Percentiles rank a stretch among this genome's conserved stretches.
Conservation (phyloP, 1,140 invertebrate genomes). For the Euura lappo region DNA sequence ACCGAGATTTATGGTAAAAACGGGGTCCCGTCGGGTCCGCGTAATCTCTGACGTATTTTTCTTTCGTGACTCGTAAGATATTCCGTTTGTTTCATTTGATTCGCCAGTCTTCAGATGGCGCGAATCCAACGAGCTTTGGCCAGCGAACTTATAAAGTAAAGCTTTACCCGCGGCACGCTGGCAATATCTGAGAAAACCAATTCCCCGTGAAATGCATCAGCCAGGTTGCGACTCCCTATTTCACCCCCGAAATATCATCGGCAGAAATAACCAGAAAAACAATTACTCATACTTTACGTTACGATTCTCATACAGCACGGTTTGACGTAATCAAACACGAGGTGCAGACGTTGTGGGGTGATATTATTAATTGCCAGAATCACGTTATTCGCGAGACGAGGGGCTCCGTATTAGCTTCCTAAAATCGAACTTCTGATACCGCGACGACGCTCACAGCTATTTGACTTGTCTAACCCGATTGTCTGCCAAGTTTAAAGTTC, state of each 20-base stretch:
- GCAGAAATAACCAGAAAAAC: background rate
- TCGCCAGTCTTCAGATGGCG: slow-evolving; percentile 37
- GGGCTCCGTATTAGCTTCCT: too few relatives aligned
- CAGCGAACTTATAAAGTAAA: slow-evolving; percentile 37
- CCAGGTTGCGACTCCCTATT: background rate
- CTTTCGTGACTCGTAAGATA: slow-evolving; percentile 33
- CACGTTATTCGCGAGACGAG: too few relatives aligned
- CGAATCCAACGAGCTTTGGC: slow-evolving; percentile 49
- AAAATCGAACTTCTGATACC: too few relatives aligned
- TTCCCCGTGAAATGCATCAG: slow-evolving; percentile 39
- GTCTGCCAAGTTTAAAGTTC: slow-evolving; percentile 21
- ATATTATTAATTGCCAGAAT: too few relatives aligned
- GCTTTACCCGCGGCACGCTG: slow-evolving; percentile 19
- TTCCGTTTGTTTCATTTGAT: slow-evolving; percentile 44
- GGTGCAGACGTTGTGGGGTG: too few relatives aligned
- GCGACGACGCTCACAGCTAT: slow-evolving; percentile 20
- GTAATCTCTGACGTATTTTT: background rate
- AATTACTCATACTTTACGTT: slow-evolving; percentile 10
- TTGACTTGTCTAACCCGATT: slow-evolving; percentile 45
- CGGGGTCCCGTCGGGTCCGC: too few relatives aligned
- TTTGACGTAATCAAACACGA: too few relatives aligned
- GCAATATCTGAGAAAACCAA: slow-evolving; percentile 43
- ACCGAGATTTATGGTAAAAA: too few relatives aligned
- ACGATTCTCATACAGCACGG: too few relatives aligned
- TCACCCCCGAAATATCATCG: background rate